Conservation (phyloP, 2,888 invertebrate species). For the Lithophane socia region DNA sequence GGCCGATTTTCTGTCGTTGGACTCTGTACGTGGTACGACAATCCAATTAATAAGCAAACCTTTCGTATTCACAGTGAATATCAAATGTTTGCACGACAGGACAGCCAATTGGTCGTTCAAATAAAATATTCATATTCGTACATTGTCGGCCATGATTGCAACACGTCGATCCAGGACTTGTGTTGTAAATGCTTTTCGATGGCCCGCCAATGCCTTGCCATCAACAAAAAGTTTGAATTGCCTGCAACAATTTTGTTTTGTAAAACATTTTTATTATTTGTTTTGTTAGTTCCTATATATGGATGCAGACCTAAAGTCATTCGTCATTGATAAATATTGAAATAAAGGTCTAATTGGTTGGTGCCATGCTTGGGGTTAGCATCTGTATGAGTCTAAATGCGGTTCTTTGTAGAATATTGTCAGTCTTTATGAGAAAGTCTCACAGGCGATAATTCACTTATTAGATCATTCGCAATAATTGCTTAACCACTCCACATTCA, state of each 20-base stretch:
- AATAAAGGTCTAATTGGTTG: background rate
- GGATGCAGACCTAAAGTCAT: background rate
- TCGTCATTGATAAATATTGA: no score
- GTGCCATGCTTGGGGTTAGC: background rate
- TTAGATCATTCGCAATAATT: constrained; percentile 1
- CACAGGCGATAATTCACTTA: background rate
- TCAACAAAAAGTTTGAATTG: constrained; percentile 36
- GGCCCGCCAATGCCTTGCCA: constrained; percentile 30
- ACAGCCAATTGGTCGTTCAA: constrained; percentile 82
- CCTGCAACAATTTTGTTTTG: constrained; percentile 22
- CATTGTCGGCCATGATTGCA: constrained; percentile 79
- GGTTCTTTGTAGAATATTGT: background rate
- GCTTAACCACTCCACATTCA: background rate
- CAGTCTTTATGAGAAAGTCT: background rate
- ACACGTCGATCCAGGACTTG: constrained; percentile 55
- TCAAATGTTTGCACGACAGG: constrained; percentile 83
- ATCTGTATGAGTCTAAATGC: background rate
- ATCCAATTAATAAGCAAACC: constrained; percentile 88
- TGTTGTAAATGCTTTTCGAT: constrained; percentile 61
- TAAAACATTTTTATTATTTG: constrained; percentile 12
- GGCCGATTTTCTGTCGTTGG: constrained; percentile 80
- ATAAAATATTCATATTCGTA: constrained; percentile 87
- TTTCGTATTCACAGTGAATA: constrained; percentile 87
- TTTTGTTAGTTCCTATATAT: background rate
- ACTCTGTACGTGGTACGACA: constrained; percentile 80